phyloP scores from a whole-genome alignment of 2,888 invertebrate genomes.

The Andrena chrysosceles region DNA sequence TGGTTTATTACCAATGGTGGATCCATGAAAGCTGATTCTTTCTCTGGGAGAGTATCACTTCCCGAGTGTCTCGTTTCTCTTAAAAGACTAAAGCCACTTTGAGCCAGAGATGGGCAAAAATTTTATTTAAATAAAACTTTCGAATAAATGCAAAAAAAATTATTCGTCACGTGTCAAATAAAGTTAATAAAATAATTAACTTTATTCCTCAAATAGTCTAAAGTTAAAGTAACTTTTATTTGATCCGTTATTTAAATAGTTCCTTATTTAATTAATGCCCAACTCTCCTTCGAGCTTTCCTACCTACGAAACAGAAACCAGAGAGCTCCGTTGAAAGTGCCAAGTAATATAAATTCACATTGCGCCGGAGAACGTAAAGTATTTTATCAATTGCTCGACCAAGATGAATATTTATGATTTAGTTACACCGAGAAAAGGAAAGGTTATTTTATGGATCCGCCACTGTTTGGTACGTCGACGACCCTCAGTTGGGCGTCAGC shows the following conservation, averaged over 20 bases:
- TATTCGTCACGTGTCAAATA: background rate
- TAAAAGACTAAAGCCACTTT: background rate
- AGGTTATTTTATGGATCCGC: constrained; percentile 19
- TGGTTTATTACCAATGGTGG: constrained; percentile 30
- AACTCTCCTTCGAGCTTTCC: too few relatives aligned
- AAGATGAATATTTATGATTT: background rate
- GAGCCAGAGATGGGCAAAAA: background rate
- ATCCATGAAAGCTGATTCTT: constrained; percentile 12
- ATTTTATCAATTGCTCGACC: background rate
- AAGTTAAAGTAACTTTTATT: too few relatives aligned
- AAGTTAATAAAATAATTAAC: too few relatives aligned
- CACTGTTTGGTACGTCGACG: constrained; percentile 32
- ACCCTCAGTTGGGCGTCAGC: constrained; percentile 50
- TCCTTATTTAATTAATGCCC: too few relatives aligned
- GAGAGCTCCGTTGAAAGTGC: too few relatives aligned
- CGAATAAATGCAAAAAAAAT: background rate
- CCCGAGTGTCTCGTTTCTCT: background rate
- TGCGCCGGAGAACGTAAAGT: too few relatives aligned
- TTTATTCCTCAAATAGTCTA: too few relatives aligned
- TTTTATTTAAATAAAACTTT: background rate
- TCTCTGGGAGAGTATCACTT: background rate
- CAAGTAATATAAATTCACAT: too few relatives aligned
- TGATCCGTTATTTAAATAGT: too few relatives aligned
- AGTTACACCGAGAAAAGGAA: background rate
- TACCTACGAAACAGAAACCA: too few relatives aligned